Evolutionary conservation across 2,888 invertebrate species (phyloP), one percentile per base, ranked within the genome.

Genomic region (Craniophora ligustri): DNA sequence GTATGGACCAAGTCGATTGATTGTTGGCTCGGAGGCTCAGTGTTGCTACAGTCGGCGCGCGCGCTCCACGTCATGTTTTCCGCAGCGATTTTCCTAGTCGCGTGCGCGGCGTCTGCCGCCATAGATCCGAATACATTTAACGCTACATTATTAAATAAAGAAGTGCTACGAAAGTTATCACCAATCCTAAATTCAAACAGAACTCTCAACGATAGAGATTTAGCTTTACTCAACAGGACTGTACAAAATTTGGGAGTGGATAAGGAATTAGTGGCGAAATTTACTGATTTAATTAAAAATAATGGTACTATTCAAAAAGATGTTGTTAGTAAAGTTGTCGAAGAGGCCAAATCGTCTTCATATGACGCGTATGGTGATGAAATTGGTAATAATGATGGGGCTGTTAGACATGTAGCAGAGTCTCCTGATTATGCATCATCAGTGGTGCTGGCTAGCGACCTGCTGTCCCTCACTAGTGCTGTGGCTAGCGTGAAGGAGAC

Each of bases 341-440:
- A 48, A 2, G 78, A 77, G 32, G 79, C 79, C 23, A 83, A 82
- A 36, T 75, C 79, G n/a, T 79, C 75, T 6, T 59, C 67, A 7
- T 82, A 82, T 36, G 72, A 72, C 31, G 65, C 74, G 11, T 81
- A 80, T 46, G 81, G 76, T 28, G 75, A 67, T 65, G 81, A 78
- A 35, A 64, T 64, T 30, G 79, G 73, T 4, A 68, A 70, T 16
- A 72, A 68, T n/a, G 77, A 76, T 3, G 77, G 83, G 6, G 81
- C 82, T 32, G 60, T 88, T 0, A 84, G 82, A 31, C 75, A 86
- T 2, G 78, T 92, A 10, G 88, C 88, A 21, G 92, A 92, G 51
- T 92, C 92, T 0, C 93, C 93, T 0, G 93, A 89, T 75, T 93
- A 93, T 46, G 93, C 92, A 0, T 92, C 92, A 1, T 93, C 93